These are phyloP conservation scores for Drosophila insularis DNA, from an alignment of 1,140 invertebrate genomes.

Conservation along the genomic window DNA sequence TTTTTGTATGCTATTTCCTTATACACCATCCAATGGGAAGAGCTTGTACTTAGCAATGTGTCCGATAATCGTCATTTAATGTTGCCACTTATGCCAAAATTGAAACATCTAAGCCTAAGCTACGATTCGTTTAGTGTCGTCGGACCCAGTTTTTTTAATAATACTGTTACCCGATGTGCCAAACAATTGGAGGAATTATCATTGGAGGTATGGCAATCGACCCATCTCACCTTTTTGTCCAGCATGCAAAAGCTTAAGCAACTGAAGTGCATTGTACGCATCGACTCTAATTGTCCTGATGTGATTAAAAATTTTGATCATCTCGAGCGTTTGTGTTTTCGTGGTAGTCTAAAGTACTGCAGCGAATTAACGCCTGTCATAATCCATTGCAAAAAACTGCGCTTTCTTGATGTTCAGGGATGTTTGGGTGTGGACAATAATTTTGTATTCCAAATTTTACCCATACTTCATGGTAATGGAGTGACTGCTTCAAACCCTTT, in stretches of 20 bases:
- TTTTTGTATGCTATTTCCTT: not conserved
- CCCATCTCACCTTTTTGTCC: not conserved
- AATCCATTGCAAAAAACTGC: not conserved
- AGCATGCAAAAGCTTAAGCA: not conserved
- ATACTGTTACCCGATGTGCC: not conserved
- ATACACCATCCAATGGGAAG: not conserved
- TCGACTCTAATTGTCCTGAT: not conserved
- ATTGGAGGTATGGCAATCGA: not conserved
- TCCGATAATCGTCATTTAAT: not conserved
- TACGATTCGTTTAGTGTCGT: not conserved
- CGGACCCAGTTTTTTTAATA: too few relatives aligned
- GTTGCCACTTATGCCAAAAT: not conserved
- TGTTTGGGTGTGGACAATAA: not conserved
- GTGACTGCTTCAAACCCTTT: not conserved
- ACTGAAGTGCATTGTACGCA: not conserved
- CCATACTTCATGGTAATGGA: not conserved
- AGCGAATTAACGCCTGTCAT: not conserved
- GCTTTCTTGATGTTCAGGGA: not conserved
- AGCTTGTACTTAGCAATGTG: not conserved
- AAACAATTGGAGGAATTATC: not conserved
- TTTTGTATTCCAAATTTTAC: not conserved
- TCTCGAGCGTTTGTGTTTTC: not conserved
- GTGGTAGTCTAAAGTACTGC: not conserved
- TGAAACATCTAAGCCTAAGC: not conserved
- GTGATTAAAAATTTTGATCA: not conserved